These are phyloP conservation scores for Rhizomys pruinosus DNA, from an alignment of 2,113 vertebrate species.

Conservation along the genomic window DNA sequence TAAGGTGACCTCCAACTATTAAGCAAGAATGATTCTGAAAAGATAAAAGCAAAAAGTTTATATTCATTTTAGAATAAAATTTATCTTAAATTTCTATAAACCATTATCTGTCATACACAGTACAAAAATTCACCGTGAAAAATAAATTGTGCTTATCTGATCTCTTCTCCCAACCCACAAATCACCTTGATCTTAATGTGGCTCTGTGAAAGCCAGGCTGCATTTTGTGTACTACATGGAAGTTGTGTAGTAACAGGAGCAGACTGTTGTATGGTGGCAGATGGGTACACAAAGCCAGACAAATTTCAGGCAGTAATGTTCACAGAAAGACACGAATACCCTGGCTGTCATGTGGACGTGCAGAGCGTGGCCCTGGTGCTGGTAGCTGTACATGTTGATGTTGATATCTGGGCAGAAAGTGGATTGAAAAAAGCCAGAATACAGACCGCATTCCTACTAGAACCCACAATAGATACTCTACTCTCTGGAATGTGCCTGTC, in stretches of 20 bases:
- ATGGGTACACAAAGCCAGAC: neutral
- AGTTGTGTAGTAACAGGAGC: neutral
- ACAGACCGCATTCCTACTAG: no score
- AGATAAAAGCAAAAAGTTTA: constrained; percentile 58
- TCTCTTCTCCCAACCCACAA: neutral
- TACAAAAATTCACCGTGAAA: constrained; percentile 15
- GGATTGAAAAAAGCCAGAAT: neutral
- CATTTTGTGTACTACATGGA: neutral
- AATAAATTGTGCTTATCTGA: neutral
- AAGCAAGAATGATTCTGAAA: constrained; percentile 13
- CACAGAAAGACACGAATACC: neutral
- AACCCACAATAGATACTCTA: neutral
- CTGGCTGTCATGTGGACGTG: neutral
- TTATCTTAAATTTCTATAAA: constrained; percentile 29
- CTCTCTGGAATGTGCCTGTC: neutral
- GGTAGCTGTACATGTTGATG: neutral
- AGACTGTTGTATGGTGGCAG: neutral
- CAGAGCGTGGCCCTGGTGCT: neutral
- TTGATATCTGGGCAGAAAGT: no score
- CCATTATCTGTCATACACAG: neutral
- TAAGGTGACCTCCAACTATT: neutral
- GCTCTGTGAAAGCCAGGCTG: neutral
- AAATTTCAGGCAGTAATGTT: accelerated
- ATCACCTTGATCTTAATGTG: neutral
- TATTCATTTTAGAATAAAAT: constrained; percentile 42